Percentiles rank a stretch among this genome's conserved stretches.
phyloP scores from a whole-genome alignment of 2,797 vertebrate species.

The Poecile montanus region DNA sequence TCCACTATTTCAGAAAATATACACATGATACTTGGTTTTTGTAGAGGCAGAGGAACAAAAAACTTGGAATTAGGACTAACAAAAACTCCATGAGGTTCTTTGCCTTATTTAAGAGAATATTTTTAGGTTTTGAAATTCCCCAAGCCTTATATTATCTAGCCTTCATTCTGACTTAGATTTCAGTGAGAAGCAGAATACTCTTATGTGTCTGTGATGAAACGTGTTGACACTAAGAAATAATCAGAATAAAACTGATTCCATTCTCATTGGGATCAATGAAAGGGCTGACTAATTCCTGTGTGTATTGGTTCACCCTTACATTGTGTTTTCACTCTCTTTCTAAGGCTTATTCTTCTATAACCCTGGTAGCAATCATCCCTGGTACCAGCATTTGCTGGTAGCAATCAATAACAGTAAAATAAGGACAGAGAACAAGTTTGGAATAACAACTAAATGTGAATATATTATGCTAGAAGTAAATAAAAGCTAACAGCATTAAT shows the following conservation, averaged over 20 bases:
- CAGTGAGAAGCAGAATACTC: neutral
- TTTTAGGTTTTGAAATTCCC: neutral
- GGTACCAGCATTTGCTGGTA: neutral
- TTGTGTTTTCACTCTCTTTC: neutral
- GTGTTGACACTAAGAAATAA: neutral
- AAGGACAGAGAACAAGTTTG: neutral
- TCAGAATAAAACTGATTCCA: neutral
- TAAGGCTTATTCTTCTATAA: neutral
- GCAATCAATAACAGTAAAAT: neutral
- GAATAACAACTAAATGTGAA: neutral
- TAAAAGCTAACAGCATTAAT: neutral
- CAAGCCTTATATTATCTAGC: neutral
- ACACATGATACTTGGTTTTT: neutral
- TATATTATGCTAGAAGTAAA: neutral
- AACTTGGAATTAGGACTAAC: neutral
- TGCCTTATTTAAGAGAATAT: neutral
- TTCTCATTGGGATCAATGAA: neutral
- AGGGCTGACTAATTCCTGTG: neutral
- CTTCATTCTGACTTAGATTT: neutral
- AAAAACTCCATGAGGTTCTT: neutral
- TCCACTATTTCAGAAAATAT: neutral
- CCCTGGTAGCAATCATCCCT: too few species aligned
- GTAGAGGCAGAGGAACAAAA: neutral
- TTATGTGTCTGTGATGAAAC: neutral
- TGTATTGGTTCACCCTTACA: neutral